A percentile compares a stretch with the other conserved stretches of the same genome.
Evolutionary conservation across 2,797 vertebrate genomes (phyloP).

Genomic region (Microctenopoma lineatum): DNA sequence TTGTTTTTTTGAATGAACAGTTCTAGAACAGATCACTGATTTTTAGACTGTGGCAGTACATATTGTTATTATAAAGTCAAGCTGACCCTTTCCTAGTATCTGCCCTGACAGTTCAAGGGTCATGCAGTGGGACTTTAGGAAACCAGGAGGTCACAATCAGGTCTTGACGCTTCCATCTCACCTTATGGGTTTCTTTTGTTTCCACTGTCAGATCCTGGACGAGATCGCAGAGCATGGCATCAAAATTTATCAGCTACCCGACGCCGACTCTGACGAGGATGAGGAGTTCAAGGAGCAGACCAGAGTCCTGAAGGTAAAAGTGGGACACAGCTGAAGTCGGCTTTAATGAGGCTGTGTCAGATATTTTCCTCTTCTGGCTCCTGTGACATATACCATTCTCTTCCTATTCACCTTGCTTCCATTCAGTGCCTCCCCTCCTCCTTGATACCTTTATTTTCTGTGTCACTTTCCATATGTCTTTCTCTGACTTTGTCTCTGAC

Average conservation of each 20-base stretch:
- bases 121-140: neutral
- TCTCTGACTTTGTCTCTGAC: conserved; percentile 13
- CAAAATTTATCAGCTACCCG: conserved; percentile 93
- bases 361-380: conserved; percentile 9
- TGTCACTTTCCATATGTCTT: conserved; percentile 3
- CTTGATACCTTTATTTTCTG: conserved; percentile 23
- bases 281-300: conserved; percentile 94
- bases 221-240: conserved; percentile 94
- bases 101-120: conserved; percentile 4
- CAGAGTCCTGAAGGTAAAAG: conserved; percentile 87
- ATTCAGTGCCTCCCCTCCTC: neutral
- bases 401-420: conserved; percentile 10
- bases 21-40: too few species aligned
- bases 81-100: neutral
- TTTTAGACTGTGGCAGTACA: neutral
- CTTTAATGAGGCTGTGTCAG: neutral
- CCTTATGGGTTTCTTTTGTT: conserved; percentile 12
- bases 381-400: conserved; percentile 7
- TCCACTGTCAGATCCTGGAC: conserved; percentile 86
- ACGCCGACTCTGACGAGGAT: conserved; percentile 92
- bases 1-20: too few species aligned
- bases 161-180: conserved; percentile 21
- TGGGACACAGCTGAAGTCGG: conserved; percentile 3
- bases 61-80: neutral
- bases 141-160: conserved; percentile 20